Conservation (phyloP, 2,113 vertebrate species). For the Mandrillus leucophaeus region DNA sequence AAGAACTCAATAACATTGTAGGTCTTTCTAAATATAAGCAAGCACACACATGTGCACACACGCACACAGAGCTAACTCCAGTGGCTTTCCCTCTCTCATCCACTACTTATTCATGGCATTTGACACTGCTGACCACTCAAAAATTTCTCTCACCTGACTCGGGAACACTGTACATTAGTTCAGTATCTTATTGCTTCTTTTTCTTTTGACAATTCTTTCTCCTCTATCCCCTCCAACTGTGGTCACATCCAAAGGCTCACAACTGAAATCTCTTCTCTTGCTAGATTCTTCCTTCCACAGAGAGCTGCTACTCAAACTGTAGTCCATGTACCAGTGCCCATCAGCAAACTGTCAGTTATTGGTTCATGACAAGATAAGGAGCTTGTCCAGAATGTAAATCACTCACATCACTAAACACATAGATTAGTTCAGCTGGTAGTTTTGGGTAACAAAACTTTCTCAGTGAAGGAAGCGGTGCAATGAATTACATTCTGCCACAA, state of each 20-base stretch:
- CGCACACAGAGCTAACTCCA: background rate
- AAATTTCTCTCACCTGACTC: background rate
- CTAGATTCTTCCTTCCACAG: background rate
- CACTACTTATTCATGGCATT: background rate
- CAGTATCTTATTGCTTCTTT: background rate
- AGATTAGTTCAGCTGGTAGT: conserved; percentile 12
- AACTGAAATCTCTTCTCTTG: conserved; percentile 18
- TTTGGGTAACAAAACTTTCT: conserved; percentile 37
- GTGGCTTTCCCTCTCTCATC: background rate
- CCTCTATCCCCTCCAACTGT: background rate
- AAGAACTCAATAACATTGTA: background rate
- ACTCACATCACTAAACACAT: background rate
- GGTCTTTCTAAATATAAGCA: conserved; percentile 20
- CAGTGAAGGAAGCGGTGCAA: background rate
- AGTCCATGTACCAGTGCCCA: background rate
- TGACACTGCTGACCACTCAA: background rate
- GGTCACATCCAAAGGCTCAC: background rate
- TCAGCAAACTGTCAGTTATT: conserved; percentile 16
- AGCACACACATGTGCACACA: background rate
- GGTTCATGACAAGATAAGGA: background rate
- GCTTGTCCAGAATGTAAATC: conserved; percentile 41
- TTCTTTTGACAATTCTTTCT: background rate
- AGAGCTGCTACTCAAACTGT: conserved; percentile 12
- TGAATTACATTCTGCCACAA: conserved; percentile 28
- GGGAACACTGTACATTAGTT: background rate